Evolutionary conservation across 2,888 invertebrate genomes (phyloP).

Genomic region (Epinotia nisella): DNA sequence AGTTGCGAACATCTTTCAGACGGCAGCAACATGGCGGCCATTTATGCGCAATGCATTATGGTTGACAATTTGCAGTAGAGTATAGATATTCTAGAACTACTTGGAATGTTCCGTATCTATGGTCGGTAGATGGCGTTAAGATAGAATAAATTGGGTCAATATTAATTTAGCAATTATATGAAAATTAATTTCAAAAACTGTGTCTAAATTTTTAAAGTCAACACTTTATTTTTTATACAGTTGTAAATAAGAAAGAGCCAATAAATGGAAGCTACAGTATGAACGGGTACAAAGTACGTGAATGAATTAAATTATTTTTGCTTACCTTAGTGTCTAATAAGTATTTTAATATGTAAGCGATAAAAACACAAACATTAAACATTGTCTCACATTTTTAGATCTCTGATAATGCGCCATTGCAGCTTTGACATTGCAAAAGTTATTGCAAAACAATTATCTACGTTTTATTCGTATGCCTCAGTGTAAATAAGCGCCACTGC

Average conservation of each 20-base stretch:
- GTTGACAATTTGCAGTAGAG: slow-evolving; percentile 83
- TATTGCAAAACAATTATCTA: slow-evolving; percentile 25
- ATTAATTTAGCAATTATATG: slow-evolving; percentile 11
- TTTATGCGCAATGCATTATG: slow-evolving; percentile 85
- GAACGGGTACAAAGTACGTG: slow-evolving; percentile 20
- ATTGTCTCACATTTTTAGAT: slow-evolving; percentile 40
- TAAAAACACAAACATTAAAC: slow-evolving; percentile 17
- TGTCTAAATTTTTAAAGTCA: background rate
- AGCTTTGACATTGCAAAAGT: slow-evolving; percentile 9
- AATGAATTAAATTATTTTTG: slow-evolving; percentile 21
- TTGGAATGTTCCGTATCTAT: slow-evolving; percentile 52
- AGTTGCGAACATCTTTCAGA: slow-evolving; percentile 85
- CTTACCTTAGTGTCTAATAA: slow-evolving; percentile 25
- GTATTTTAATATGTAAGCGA: slow-evolving; percentile 22
- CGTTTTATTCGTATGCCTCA: slow-evolving; percentile 5
- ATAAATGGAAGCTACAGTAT: background rate
- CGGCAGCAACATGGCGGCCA: slow-evolving; percentile 86
- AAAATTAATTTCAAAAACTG: slow-evolving; percentile 8
- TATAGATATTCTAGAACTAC: slow-evolving; percentile 74
- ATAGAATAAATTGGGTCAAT: slow-evolving; percentile 30
- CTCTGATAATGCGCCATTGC: slow-evolving; percentile 31
- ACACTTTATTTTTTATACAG: background rate
- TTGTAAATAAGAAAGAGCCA: background rate
- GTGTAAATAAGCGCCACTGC: slow-evolving; percentile 28
- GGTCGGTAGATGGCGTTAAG: slow-evolving; percentile 61